Percentiles rank a stretch among this genome's conserved stretches.
phyloP scores from a whole-genome alignment of 2,888 invertebrate species.

The Atrina japonica region DNA sequence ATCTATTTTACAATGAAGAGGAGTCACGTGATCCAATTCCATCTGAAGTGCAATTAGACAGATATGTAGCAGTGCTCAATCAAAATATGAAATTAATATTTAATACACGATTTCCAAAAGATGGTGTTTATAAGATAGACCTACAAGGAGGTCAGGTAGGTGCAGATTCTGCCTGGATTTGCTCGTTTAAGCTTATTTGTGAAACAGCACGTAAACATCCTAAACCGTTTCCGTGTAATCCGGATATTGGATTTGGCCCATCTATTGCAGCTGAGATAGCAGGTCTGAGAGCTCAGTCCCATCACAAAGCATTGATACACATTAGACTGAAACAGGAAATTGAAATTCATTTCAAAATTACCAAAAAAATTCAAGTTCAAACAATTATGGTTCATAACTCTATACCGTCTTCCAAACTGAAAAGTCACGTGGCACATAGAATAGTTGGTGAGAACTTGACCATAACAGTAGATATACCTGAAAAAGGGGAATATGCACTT shows the following conservation, averaged over 20 bases:
- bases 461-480: slow-evolving; percentile 47
- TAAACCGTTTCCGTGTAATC: slow-evolving; percentile 46
- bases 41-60: slow-evolving; percentile 47
- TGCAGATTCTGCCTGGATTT: slow-evolving; percentile 31
- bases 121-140: slow-evolving; percentile 51
- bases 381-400: slow-evolving; percentile 35
- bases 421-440: slow-evolving; percentile 19
- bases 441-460: slow-evolving; percentile 19
- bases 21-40: slow-evolving; percentile 49
- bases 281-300: slow-evolving; percentile 47
- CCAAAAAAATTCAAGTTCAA: slow-evolving; percentile 17
- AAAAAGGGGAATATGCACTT: slow-evolving; percentile 52
- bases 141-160: slow-evolving; percentile 42
- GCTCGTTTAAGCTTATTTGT: slow-evolving; percentile 54
- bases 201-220: slow-evolving; percentile 37
- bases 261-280: slow-evolving; percentile 43
- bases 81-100: slow-evolving; percentile 46
- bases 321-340: slow-evolving; percentile 4
- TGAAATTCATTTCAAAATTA: slow-evolving; percentile 14
- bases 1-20: slow-evolving; percentile 52
- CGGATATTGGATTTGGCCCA: slow-evolving; percentile 56
- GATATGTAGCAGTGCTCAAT: slow-evolving; percentile 52
- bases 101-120: slow-evolving; percentile 51
- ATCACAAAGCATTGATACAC: slow-evolving; percentile 47
- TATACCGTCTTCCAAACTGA: slow-evolving; percentile 8